Percentiles rank a stretch among this genome's conserved stretches.
These are phyloP conservation scores for Torymus auratus DNA, from an alignment of 2,888 invertebrate species.

Conservation along the genomic window DNA sequence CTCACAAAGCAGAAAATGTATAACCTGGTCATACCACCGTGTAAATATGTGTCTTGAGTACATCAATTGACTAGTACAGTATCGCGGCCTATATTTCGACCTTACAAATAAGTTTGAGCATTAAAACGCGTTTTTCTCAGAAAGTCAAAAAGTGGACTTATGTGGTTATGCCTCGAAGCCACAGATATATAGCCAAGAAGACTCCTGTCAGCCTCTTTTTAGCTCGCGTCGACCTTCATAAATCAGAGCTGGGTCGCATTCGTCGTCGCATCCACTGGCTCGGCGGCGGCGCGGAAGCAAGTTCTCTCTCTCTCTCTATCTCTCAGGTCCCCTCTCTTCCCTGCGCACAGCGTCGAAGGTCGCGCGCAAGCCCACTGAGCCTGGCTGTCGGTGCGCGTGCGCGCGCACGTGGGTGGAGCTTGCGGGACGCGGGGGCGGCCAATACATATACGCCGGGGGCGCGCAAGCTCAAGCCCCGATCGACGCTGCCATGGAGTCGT, in stretches of 20 bases:
- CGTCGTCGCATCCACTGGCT: no score
- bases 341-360: neutral
- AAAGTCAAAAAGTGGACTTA: no score
- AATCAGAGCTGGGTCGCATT: constrained; percentile 13
- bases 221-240: constrained; percentile 34
- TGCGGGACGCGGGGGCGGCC: constrained; percentile 23
- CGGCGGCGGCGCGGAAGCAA: no score
- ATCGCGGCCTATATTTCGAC: no score
- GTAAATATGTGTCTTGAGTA: no score
- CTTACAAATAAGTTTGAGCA: no score
- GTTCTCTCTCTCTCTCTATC: no score
- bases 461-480: neutral
- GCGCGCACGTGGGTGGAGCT: constrained; percentile 45
- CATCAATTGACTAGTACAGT: no score
- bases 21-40: neutral
- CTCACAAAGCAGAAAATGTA: no score
- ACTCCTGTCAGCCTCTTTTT: neutral
- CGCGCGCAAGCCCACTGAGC: constrained; percentile 28
- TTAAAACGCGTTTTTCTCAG: no score
- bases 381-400: constrained; percentile 21
- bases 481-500: neutral
- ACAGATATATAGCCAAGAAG: neutral
- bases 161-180: no score
- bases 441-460: constrained; percentile 11
- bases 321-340: no score